Evolutionary conservation across 2,113 vertebrate genomes (phyloP), one percentile per base, ranked within the genome.

Genomic region (Siphamia tubifer): DNA sequence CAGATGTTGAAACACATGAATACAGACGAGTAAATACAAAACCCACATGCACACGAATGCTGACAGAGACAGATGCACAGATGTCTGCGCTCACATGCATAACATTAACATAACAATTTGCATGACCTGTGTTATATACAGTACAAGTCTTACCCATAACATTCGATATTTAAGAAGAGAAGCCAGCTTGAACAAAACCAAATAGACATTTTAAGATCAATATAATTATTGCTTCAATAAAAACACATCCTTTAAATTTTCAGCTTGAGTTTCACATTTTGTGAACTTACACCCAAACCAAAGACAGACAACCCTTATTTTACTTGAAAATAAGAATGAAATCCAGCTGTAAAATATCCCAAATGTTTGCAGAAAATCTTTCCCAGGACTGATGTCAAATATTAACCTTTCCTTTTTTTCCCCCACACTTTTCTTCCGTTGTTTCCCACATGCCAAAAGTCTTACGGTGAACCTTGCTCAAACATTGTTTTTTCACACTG

Each of bases 351-450:
- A 79, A 87, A 83, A 81, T 66, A 66, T 68, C 45, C 57, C 84
- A 87, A 81, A 81, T 85, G 70, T 90, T 87, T 83, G 70, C 63
- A 19, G 64, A 79, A 82, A 85, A 78, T 78, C 58, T 77, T 90
- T 91, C 86, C 83, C 86, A 90, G 60, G 79, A 83, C 70, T 38
- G n/a, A 68, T 47, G 73, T 89, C 57, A 89, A 89, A 89, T 80
- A 90, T 90, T 90, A 92, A 90, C 79, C 43, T 40, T 43, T 47
- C 13, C 28, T 31, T 16, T 3, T 56, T 40, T 19, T 21, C n/a
- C 12, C 6, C n/a, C n/a, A n/a, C n/a, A n/a, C n/a, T 27, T 27
- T 21, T 31, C 49, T 0, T 48, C 3, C 32, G 17, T 15, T 13
- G 21, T 4, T 15, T 16, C 24, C 16, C 28, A n/a, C n/a, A n/a